Conservation (phyloP, 2,113 vertebrate genomes). For the Rhinoderma darwinii region DNA sequence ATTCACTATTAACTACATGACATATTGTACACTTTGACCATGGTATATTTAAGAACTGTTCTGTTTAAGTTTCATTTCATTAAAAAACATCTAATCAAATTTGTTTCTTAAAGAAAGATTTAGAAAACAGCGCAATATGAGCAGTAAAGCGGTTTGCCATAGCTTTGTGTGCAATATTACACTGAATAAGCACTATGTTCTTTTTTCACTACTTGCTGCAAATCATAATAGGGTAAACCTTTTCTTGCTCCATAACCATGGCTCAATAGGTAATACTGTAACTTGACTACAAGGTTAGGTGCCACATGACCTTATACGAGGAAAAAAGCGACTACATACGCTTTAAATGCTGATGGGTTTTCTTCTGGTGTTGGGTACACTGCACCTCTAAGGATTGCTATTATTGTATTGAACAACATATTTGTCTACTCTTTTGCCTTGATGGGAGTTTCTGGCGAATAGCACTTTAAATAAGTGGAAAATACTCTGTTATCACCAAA, state of each 20-base stretch:
- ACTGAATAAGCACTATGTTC: constrained; percentile 8
- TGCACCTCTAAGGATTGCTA: constrained; percentile 65
- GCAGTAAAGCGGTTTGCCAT: background rate
- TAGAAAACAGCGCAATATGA: background rate
- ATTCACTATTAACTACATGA: background rate
- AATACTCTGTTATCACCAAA: constrained; percentile 86
- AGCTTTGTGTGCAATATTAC: background rate
- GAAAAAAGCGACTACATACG: constrained; percentile 57
- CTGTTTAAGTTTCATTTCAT: background rate
- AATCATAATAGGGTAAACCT: constrained; percentile 31
- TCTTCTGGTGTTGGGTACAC: constrained; percentile 69
- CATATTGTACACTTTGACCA: background rate
- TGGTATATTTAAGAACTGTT: background rate
- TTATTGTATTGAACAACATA: constrained; percentile 78
- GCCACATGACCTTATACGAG: constrained; percentile 66
- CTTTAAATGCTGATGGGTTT: constrained; percentile 66
- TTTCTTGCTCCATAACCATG: constrained; percentile 11
- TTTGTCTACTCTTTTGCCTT: constrained; percentile 82
- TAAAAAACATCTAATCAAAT: background rate
- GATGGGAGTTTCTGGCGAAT: constrained; percentile 84
- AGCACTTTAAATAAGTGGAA: constrained; percentile 92
- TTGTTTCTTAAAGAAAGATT: background rate
- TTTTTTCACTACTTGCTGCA: constrained; percentile 56
- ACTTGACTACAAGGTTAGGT: constrained; percentile 62
- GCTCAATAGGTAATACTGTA: constrained; percentile 56